Percentiles rank a stretch among this genome's conserved stretches.
Evolutionary conservation across 2,113 vertebrate species (phyloP).

Genomic region (Elephas maximus): DNA sequence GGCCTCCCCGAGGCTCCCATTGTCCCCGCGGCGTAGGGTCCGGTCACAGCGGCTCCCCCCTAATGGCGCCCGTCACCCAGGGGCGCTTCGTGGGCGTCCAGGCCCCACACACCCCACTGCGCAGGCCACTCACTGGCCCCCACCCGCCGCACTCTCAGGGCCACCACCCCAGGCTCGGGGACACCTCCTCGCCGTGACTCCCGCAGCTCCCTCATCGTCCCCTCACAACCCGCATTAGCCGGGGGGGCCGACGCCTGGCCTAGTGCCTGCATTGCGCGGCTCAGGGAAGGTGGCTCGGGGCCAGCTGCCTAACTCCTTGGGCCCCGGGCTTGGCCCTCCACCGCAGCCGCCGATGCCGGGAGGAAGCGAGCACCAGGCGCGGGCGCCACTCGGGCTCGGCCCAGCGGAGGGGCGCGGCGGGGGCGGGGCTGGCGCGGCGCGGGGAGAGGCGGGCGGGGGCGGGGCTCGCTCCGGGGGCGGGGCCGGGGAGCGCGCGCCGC

Average conservation of each 20-base stretch:
- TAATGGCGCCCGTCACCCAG: background rate
- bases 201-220: background rate
- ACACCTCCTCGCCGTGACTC: background rate
- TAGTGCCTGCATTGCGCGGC: background rate
- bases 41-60: background rate
- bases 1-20: conserved; percentile 62
- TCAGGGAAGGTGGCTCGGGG: background rate
- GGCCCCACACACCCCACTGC: background rate
- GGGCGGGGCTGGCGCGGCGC: background rate
- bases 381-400: background rate
- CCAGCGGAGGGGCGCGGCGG: background rate
- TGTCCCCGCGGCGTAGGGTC: conserved; percentile 39
- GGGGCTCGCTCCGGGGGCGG: background rate
- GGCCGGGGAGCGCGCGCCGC: conserved; percentile 42
- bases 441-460: background rate
- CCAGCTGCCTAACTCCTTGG: background rate
- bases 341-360: background rate
- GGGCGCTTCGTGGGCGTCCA: background rate
- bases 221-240: background rate
- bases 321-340: background rate
- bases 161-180: background rate
- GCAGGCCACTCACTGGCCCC: background rate
- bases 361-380: background rate
- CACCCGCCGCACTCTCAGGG: background rate
- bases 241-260: background rate